Percentiles rank a stretch among this genome's conserved stretches.
Evolutionary conservation across 1,140 invertebrate species (phyloP).

Genomic region (Centruroides sculpturatus): DNA sequence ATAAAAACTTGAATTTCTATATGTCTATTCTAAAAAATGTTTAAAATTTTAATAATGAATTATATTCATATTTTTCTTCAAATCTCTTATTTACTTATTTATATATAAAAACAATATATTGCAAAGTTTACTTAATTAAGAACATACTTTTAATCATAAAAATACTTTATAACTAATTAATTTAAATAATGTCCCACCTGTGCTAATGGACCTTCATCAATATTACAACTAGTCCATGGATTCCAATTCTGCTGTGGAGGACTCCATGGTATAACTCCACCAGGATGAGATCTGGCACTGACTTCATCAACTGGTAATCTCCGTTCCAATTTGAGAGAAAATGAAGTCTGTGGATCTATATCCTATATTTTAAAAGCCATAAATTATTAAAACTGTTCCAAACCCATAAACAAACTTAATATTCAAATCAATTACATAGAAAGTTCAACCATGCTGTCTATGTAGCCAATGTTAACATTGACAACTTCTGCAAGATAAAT

Average conservation of each 20-base stretch:
- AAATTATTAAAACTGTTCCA: too few relatives aligned
- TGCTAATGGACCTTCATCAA: slow-evolving; percentile 82
- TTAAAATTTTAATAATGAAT: too few relatives aligned
- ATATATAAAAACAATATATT: neutral
- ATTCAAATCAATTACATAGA: neutral
- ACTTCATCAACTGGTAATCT: slow-evolving; percentile 9
- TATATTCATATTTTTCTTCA: too few relatives aligned
- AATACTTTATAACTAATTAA: neutral
- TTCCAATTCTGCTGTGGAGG: slow-evolving; percentile 93
- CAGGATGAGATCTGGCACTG: slow-evolving; percentile 36
- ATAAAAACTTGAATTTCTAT: too few relatives aligned
- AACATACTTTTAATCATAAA: neutral
- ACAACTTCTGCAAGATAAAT: too few relatives aligned
- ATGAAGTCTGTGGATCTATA: slow-evolving; percentile 2
- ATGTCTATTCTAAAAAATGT: too few relatives aligned
- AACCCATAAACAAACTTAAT: neutral
- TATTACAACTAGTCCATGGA: slow-evolving; percentile 84
- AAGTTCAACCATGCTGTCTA: neutral
- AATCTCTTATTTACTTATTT: neutral
- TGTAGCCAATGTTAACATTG: too few relatives aligned
- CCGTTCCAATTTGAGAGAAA: slow-evolving; percentile 17
- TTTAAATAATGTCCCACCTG: slow-evolving; percentile 31
- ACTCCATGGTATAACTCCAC: slow-evolving; percentile 82
- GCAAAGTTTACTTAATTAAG: neutral
- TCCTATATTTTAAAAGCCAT: neutral